These are phyloP conservation scores for Zelostemma sp. DNA, from an alignment of 1,140 invertebrate genomes.

Conservation along the genomic window DNA sequence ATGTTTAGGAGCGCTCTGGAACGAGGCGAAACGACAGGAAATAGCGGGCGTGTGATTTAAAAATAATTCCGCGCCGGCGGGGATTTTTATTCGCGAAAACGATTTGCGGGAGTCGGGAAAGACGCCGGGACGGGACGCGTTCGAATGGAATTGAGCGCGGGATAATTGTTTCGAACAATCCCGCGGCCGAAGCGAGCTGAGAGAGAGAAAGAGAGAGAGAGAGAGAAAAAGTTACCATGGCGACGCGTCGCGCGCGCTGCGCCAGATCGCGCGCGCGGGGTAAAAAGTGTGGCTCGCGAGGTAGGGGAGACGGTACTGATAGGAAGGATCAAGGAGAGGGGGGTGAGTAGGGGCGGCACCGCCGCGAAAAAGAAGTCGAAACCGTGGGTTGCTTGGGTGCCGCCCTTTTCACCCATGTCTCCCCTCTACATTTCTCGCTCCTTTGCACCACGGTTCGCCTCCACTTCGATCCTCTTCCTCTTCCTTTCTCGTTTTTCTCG, in stretches of 20 bases:
- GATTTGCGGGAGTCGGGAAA: constrained; percentile 58
- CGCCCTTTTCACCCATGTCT: constrained; percentile 40
- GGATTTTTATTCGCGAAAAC: constrained; percentile 66
- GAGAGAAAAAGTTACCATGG: too few relatives aligned
- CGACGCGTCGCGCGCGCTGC: constrained; percentile 33
- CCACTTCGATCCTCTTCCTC: not conserved
- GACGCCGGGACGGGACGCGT: constrained; percentile 38
- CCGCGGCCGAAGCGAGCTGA: constrained; percentile 51
- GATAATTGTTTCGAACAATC: constrained; percentile 72
- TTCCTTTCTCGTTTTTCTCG: constrained; percentile 5
- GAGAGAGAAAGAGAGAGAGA: too few relatives aligned
- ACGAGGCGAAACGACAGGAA: too few relatives aligned
- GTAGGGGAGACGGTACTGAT: constrained; percentile 23
- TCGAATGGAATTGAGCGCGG: constrained; percentile 67
- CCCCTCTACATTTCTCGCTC: constrained; percentile 1
- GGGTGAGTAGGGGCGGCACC: constrained; percentile 30
- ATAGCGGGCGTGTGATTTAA: constrained; percentile 53
- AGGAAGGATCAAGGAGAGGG: constrained; percentile 11
- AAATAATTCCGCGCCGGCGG: constrained; percentile 56
- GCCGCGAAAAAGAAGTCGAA: constrained; percentile 20
- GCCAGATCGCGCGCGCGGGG: constrained; percentile 8
- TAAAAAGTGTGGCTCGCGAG: not conserved
- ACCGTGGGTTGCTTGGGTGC: constrained; percentile 25
- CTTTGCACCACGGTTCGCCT: not conserved
- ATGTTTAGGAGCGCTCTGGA: too few relatives aligned